These are phyloP conservation scores for Etheostoma nigrum DNA, from an alignment of 2,797 vertebrate species.

Conservation along the genomic window DNA sequence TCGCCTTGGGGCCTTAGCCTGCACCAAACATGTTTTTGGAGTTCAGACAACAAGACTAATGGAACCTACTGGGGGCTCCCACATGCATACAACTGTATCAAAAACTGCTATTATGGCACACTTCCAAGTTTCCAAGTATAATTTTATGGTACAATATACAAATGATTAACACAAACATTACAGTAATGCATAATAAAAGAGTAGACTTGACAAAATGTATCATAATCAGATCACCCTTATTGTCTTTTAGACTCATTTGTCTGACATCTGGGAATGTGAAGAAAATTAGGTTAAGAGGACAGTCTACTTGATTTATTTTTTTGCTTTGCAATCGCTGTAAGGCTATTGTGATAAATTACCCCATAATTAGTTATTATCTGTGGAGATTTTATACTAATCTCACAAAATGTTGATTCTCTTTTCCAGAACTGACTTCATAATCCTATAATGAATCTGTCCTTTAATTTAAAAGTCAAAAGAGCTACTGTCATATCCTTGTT, in stretches of 20 bases:
- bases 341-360: conserved; percentile 65
- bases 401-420: conserved; percentile 57
- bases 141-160: conserved; percentile 28
- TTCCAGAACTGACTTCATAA: conserved; percentile 69
- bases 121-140: conserved; percentile 10
- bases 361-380: conserved; percentile 71
- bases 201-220: neutral
- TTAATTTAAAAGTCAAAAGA: conserved; percentile 72
- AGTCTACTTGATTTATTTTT: conserved; percentile 26
- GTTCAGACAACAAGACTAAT: conserved; percentile 54
- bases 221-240: neutral
- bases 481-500: conserved; percentile 46
- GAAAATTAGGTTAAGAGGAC: conserved; percentile 24
- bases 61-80: conserved; percentile 50
- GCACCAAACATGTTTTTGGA: conserved; percentile 75
- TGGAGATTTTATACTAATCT: conserved; percentile 71
- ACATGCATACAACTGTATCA: conserved; percentile 43
- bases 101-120: conserved; percentile 31
- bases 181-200: conserved; percentile 14
- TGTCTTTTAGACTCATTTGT: conserved; percentile 4
- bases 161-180: conserved; percentile 29
- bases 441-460: conserved; percentile 74
- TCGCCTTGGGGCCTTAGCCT: conserved; percentile 70
- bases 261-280: conserved; percentile 7
- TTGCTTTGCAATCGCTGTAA: conserved; percentile 45